Base-by-base conservation (phyloP, 2,888 invertebrate species). In the Cheiracanthium punctorium region DNA sequence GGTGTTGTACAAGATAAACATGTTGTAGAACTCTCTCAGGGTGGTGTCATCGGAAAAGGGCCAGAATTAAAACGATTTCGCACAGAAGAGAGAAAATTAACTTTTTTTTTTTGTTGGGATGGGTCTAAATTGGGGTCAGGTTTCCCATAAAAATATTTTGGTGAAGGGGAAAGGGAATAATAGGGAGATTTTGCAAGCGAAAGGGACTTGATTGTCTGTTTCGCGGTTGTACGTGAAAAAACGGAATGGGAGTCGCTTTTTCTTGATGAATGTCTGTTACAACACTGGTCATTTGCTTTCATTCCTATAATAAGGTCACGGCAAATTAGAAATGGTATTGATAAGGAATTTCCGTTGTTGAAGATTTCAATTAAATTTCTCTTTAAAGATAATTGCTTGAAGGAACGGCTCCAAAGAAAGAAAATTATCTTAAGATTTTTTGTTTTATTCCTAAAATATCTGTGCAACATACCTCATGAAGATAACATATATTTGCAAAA, bases 91-190 rank as follows among this genome's bases (percentile, higher is more conserved):
- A n/a, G n/a, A n/a, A 33, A 69, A 33, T 37, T 69, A 69, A 69
- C n/a, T n/a, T n/a, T n/a, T n/a, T n/a, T 69, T 33, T 33, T 69
- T 69, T 69, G 69, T 24, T 20, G 33, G 33, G 69, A 69, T 69
- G 69, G 33, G 17, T 69, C 20, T n/a, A 69, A 69, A 20, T 33
- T 33, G 33, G n/a, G 69, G 69, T 69, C 69, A 37, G 1, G 24
- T 37, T 69, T 69, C 69, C 24, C 24, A 24, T 58, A 58, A 58
- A n/a, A 58, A 58, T 24, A 58, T 24, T 24, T 24, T 14, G 17
- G 69, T n/a, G n/a, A n/a, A n/a, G n/a, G 20, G 14, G 69, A 69
- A 69, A 69, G n/a, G 37, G 4, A 20, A 58, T 24, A 33, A 69
- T n/a, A 69, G 20, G n/a, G 24, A 7, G 12, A 17, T 58, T 58